A percentile compares a stretch with the other conserved stretches of the same genome.
These are phyloP conservation scores for Psix sp. DNA, from an alignment of 1,140 invertebrate genomes.

Conservation along the genomic window DNA sequence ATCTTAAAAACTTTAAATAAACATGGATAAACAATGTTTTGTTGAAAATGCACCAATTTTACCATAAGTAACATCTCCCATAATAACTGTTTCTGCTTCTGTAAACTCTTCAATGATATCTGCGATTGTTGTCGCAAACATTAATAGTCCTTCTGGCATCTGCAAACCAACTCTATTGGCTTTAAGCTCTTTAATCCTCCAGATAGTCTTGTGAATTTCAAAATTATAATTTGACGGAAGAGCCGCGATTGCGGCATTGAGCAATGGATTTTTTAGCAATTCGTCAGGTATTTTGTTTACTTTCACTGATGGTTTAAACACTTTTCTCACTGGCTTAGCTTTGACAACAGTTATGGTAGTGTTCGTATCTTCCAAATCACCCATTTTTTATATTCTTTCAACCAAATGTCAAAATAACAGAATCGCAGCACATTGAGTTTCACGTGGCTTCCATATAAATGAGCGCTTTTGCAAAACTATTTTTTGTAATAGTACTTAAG, in stretches of 20 bases:
- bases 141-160: conserved; percentile 95
- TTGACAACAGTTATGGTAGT: conserved; percentile 82
- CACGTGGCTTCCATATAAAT: too few species aligned
- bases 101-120: conserved; percentile 97
- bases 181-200: conserved; percentile 90
- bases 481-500: too few species aligned
- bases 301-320: conserved; percentile 84
- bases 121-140: conserved; percentile 95
- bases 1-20: too few species aligned
- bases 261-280: conserved; percentile 86
- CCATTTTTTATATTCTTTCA: too few species aligned
- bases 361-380: conserved; percentile 41
- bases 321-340: conserved; percentile 86
- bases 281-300: conserved; percentile 91
- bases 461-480: too few species aligned
- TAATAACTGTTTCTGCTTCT: conserved; percentile 94
- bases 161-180: conserved; percentile 95
- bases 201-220: conserved; percentile 98
- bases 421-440: too few species aligned
- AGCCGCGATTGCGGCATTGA: conserved; percentile 84
- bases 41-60: too few species aligned
- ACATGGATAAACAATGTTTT: too few species aligned
- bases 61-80: conserved; percentile 99
- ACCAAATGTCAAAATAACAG: too few species aligned
- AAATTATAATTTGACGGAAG: conserved; percentile 98